phyloP scores from a whole-genome alignment of 2,888 invertebrate species.

The Nebria brevicollis region DNA sequence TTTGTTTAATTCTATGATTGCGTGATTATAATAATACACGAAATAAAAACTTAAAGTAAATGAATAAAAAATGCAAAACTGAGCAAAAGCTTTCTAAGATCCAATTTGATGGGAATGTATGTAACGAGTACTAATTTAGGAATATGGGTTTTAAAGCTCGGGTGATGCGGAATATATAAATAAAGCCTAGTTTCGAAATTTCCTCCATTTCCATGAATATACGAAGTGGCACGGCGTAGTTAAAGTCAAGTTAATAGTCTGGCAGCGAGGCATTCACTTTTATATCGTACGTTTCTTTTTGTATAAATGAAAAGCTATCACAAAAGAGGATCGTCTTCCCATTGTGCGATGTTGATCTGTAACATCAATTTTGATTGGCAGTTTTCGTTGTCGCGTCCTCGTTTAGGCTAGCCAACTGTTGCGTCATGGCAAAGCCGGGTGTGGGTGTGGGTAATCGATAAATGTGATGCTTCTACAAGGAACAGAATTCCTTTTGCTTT shows the following conservation, averaged over 20 bases:
- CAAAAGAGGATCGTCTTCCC: constrained; percentile 32
- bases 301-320: constrained; percentile 34
- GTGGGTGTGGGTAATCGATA: not conserved
- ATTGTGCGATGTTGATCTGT: constrained; percentile 36
- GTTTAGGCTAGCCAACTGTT: constrained; percentile 14
- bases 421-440: constrained; percentile 2
- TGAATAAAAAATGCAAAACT: too few relatives aligned
- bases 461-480: constrained; percentile 21
- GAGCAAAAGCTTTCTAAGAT: too few relatives aligned
- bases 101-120: too few relatives aligned
- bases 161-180: not conserved
- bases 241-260: constrained; percentile 30
- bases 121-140: too few relatives aligned
- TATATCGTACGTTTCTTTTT: constrained; percentile 4
- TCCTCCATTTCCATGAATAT: not conserved
- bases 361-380: constrained; percentile 42
- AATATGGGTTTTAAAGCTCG: too few relatives aligned
- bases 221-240: not conserved
- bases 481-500: constrained; percentile 15
- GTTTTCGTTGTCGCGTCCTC: constrained; percentile 22
- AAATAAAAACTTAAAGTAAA: too few relatives aligned
- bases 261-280: constrained; percentile 20
- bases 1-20: not conserved
- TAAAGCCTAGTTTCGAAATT: not conserved
- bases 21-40: not conserved